A percentile compares a stretch with the other conserved stretches of the same genome.
These are phyloP conservation scores for Tipula lateralis DNA, from an alignment of 2,888 invertebrate genomes.

Conservation along the genomic window DNA sequence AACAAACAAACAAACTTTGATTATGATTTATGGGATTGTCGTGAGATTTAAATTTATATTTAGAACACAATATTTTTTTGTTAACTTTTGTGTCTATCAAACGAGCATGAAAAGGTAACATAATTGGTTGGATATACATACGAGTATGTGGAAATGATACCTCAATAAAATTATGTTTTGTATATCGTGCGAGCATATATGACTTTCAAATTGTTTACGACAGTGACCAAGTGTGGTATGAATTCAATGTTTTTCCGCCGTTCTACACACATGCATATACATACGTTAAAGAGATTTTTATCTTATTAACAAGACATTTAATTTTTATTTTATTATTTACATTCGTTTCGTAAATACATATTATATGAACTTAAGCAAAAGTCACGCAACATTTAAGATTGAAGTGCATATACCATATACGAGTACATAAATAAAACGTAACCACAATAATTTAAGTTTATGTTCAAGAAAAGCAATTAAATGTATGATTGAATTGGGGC, in stretches of 20 bases:
- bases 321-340: background rate
- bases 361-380: background rate
- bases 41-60: background rate
- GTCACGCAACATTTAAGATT: conserved; percentile 11
- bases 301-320: conserved; percentile 8
- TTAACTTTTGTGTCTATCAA: background rate
- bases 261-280: no score
- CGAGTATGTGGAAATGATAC: background rate
- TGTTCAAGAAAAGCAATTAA: background rate
- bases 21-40: conserved; percentile 1
- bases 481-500: background rate
- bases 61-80: background rate
- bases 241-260: background rate
- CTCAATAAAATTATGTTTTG: no score
- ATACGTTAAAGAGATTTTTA: background rate
- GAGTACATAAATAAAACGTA: background rate
- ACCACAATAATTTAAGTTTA: background rate
- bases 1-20: background rate
- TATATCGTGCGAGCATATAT: background rate
- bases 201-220: background rate
- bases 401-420: no score
- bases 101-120: background rate
- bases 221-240: background rate
- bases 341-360: background rate
- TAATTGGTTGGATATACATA: background rate